Evolutionary conservation across 2,797 vertebrate species (phyloP), one percentile per base, ranked within the genome.

Genomic region (Brotogeris chrysoptera): DNA sequence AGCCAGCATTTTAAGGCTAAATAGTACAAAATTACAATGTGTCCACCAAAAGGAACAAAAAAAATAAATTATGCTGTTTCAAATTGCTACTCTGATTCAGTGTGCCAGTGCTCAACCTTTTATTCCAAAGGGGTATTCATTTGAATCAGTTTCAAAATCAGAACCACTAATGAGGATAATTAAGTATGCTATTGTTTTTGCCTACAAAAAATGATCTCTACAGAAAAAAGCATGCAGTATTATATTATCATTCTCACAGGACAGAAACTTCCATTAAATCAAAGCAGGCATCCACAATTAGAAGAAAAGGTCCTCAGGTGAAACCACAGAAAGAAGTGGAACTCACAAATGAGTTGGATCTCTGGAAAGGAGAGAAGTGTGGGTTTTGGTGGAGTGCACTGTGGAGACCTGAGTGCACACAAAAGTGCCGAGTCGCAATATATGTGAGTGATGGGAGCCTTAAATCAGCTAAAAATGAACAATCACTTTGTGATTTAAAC

Each of bases 161-260:
- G 90, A 96, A 59, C 47, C 86, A 90, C 93, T 97, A 97, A 97
- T 94, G 88, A 96, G 74, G 73, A 93, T 96, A 97, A 97, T 97
- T 96, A 97, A 97, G 79, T 93, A 88, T 80, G 81, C 76, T 90
- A 93, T 95, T 96, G 91, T 81, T 93, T 97, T 95, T 92, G 60
- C 63, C 85, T 89, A 89, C 55, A 78, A 96, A 96, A 90, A 92
- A 85, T 46, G 10, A 70, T 50, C 41, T 49, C 70, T 36, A 43
- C 5, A 60, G 38, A 57, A 88, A 86, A 92, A 93, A 84, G 11
- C 49, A 68, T 1, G 6, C n/a, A 71, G 60, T 7, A 2, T 82
- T 93, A 13, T 43, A 64, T 91, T 94, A 63, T 57, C 80, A 65
- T 93, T 86, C 88, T 88, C 82, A 68, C 59, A 92, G 65, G 83